Conservation (phyloP, 2,888 invertebrate genomes). For the Caenorhabditis virilis region DNA sequence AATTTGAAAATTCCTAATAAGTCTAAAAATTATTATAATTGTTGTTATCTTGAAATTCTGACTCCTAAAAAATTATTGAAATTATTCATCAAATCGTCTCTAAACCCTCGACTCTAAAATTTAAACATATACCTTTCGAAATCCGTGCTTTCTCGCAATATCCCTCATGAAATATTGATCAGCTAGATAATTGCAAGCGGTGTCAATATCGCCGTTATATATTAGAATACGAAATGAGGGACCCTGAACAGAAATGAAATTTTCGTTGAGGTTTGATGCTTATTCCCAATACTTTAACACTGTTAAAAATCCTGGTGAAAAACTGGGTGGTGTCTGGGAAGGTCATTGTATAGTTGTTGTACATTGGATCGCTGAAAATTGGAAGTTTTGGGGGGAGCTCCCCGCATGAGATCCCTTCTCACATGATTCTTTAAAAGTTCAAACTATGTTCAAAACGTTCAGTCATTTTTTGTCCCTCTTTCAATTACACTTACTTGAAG, state of each 20-base stretch:
- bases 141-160: conserved; percentile 12
- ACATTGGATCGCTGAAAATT: conserved; percentile 28
- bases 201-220: conserved; percentile 48
- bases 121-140: conserved; percentile 16
- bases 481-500: conserved; percentile 8
- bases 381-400: background rate
- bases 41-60: too few relatives aligned
- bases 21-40: too few relatives aligned
- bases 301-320: conserved; percentile 34
- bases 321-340: conserved; percentile 40
- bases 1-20: too few relatives aligned
- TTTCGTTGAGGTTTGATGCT: too few relatives aligned
- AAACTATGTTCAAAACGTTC: too few relatives aligned
- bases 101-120: too few relatives aligned
- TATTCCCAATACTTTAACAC: conserved; percentile 15
- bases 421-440: too few relatives aligned
- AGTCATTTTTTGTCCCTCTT: conserved; percentile 27
- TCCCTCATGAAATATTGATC: conserved; percentile 26
- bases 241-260: too few relatives aligned
- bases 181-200: conserved; percentile 40
- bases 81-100: too few relatives aligned
- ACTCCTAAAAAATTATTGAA: too few relatives aligned
- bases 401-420: conserved; percentile 35
- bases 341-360: conserved; percentile 40
- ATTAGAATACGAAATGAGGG: too few relatives aligned